Evolutionary conservation across 2,113 vertebrate genomes (phyloP).

Genomic region (Rhagologus leucostigma): DNA sequence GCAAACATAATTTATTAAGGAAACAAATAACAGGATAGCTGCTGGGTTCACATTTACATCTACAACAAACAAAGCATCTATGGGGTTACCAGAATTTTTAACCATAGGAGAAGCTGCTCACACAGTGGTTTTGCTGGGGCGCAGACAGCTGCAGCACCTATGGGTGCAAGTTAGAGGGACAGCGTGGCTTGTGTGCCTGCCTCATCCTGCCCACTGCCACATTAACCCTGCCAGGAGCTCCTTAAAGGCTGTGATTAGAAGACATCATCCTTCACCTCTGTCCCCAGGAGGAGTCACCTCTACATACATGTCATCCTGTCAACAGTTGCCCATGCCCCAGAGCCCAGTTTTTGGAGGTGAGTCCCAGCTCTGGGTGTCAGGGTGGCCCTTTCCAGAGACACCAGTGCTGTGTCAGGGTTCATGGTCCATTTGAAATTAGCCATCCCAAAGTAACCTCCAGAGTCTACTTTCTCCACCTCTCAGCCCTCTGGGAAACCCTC

Average conservation of each 20-base stretch:
- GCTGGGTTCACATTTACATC: neutral
- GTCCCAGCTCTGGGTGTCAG: neutral
- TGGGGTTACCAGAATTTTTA: neutral
- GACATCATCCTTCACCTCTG: neutral
- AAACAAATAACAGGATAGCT: neutral
- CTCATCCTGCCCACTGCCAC: neutral
- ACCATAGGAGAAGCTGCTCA: neutral
- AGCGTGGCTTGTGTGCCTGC: neutral
- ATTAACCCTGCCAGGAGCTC: neutral
- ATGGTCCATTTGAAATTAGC: neutral
- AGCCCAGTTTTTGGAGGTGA: neutral
- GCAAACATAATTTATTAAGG: neutral
- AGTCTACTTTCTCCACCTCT: neutral
- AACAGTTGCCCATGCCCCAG: neutral
- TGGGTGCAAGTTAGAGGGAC: neutral
- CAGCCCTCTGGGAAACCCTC: neutral
- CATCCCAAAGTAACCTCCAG: neutral
- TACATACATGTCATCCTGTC: neutral
- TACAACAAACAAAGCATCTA: neutral
- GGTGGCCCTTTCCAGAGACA: neutral
- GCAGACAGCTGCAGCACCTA: neutral
- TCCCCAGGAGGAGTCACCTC: neutral
- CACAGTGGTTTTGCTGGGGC: accelerated
- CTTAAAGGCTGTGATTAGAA: neutral
- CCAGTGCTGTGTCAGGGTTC: neutral